Conservation (phyloP, 92 coral and sea anemone species). For the Phenganax marumi region DNA sequence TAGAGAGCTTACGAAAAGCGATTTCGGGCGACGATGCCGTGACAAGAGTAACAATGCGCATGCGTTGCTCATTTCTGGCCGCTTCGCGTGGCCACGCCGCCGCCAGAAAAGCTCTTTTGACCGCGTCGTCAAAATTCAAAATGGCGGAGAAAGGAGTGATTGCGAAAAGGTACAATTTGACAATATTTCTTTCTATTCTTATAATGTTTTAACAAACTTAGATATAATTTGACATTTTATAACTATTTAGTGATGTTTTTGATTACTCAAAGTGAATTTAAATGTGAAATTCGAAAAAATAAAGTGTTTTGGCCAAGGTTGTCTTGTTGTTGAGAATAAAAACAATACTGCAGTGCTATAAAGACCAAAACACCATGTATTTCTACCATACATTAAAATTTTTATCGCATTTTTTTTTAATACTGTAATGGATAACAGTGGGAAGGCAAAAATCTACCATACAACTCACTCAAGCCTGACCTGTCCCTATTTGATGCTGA, state of each 20-base stretch:
- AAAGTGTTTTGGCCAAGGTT: background rate
- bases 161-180: background rate
- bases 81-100: conserved; percentile 6
- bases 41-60: too few relatives aligned
- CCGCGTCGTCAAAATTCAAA: background rate
- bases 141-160: background rate
- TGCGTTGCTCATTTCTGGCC: background rate
- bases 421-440: too few relatives aligned
- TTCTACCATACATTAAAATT: too few relatives aligned
- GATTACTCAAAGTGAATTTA: background rate
- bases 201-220: background rate
- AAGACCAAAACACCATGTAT: too few relatives aligned
- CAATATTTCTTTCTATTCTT: background rate
- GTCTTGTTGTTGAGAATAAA: background rate
- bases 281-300: background rate
- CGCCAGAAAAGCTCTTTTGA: background rate
- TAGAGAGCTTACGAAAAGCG: too few relatives aligned
- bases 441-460: too few relatives aligned
- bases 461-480: too few relatives aligned
- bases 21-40: too few relatives aligned
- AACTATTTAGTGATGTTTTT: background rate
- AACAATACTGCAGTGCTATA: background rate
- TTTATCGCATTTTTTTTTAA: too few relatives aligned
- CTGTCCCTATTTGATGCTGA: too few relatives aligned
- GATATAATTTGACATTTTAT: background rate